These are phyloP conservation scores for Agrenia bidenticulata DNA, from an alignment of 2,888 invertebrate genomes.

Conservation along the genomic window DNA sequence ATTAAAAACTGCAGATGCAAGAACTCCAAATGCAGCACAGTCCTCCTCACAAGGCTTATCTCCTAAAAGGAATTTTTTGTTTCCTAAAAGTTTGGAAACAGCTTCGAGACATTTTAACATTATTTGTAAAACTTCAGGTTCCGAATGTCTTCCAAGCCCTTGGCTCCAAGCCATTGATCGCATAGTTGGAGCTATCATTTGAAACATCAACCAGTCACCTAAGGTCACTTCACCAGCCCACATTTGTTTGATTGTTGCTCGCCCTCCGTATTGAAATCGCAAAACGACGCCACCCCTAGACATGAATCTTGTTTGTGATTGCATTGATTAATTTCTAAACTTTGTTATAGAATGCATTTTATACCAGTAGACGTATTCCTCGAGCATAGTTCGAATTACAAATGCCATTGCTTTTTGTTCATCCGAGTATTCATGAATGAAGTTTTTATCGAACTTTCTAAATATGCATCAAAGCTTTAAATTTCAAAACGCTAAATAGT, in stretches of 20 bases:
- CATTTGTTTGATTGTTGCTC: conserved; percentile 17
- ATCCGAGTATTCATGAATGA: conserved; percentile 22
- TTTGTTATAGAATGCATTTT: neutral
- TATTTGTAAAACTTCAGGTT: conserved; percentile 37
- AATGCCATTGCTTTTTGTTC: conserved; percentile 26
- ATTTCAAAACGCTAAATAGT: no score
- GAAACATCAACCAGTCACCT: conserved; percentile 14
- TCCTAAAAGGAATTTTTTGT: conserved; percentile 43
- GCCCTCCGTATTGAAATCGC: conserved; percentile 28
- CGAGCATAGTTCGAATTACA: conserved; percentile 33
- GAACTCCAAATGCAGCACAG: conserved; percentile 56
- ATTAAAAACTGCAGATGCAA: conserved; percentile 11
- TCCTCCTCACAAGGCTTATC: conserved; percentile 53
- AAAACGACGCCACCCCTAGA: conserved; percentile 20
- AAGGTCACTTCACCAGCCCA: conserved; percentile 7
- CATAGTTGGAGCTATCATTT: conserved; percentile 18
- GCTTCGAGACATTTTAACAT: conserved; percentile 38
- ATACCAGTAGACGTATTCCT: conserved; percentile 42
- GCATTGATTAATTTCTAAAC: no score
- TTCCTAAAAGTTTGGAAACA: conserved; percentile 41
- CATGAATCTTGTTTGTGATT: no score
- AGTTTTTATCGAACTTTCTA: conserved; percentile 30
- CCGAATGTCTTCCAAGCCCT: conserved; percentile 46
- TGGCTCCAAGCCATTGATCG: conserved; percentile 27
- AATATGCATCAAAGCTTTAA: neutral